phyloP scores from a whole-genome alignment of 2,113 vertebrate species.

The Brachyhypopomus gauderio region DNA sequence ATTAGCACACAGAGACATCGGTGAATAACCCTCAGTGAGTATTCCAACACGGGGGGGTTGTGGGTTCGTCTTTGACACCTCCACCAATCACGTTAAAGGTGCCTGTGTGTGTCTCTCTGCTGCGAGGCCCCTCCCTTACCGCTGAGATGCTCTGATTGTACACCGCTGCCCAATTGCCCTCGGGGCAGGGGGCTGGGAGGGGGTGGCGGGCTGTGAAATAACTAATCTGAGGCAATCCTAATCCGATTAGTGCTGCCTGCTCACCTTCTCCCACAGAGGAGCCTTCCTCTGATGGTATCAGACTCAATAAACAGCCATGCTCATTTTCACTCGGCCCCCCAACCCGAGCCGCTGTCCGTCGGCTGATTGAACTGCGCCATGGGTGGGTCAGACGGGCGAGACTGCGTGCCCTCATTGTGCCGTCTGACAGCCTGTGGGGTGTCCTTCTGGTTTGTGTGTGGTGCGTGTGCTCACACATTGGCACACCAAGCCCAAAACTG shows the following conservation, averaged over 20 bases:
- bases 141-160: constrained; percentile 27
- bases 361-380: constrained; percentile 10
- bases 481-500: too few species aligned
- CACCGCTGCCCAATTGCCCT: constrained; percentile 8
- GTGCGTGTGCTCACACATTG: background rate
- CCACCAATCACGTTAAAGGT: background rate
- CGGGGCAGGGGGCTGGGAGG: background rate
- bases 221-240: constrained; percentile 64
- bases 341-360: background rate
- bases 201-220: constrained; percentile 49
- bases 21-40: background rate
- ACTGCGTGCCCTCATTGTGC: background rate
- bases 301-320: constrained; percentile 43
- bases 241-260: constrained; percentile 60
- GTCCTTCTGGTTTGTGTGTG: background rate
- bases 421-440: background rate
- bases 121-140: background rate
- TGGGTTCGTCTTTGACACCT: background rate
- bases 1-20: background rate
- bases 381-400: background rate
- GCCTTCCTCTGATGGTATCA: constrained; percentile 49
- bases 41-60: background rate
- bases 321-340: constrained; percentile 28
- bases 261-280: constrained; percentile 20
- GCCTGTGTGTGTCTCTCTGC: background rate